phyloP scores from a whole-genome alignment of 2,113 vertebrate species.

The Lycocorax pyrrhopterus region DNA sequence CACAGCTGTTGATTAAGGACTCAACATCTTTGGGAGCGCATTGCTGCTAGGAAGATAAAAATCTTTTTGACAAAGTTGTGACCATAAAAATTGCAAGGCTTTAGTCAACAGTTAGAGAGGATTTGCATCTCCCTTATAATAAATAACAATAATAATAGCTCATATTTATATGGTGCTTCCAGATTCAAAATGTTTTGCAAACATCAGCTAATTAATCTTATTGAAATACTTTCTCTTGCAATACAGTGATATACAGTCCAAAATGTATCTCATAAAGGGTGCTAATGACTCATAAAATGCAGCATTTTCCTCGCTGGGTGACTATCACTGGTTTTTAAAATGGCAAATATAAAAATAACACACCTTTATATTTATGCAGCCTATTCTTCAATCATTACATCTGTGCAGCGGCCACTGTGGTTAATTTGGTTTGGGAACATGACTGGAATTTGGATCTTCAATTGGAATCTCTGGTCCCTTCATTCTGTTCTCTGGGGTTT shows the following conservation, averaged over 20 bases:
- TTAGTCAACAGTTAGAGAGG: slow-evolving; percentile 66
- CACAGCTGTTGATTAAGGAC: slow-evolving; percentile 78
- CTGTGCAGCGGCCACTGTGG: not conserved
- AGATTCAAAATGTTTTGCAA: slow-evolving; percentile 30
- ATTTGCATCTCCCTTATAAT: slow-evolving; percentile 60
- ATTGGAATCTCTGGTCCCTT: not conserved
- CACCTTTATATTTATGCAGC: slow-evolving; percentile 56
- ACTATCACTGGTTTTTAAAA: slow-evolving; percentile 32
- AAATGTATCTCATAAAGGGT: slow-evolving; percentile 53
- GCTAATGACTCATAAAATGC: slow-evolving; percentile 58
- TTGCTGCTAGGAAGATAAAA: slow-evolving; percentile 68
- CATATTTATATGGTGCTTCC: not conserved
- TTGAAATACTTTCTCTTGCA: slow-evolving; percentile 21
- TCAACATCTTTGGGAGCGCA: slow-evolving; percentile 63
- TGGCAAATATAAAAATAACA: slow-evolving; percentile 58
- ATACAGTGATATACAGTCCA: slow-evolving; percentile 13
- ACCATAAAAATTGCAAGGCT: slow-evolving; percentile 69
- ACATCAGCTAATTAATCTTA: slow-evolving; percentile 57
- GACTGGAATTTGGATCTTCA: not conserved
- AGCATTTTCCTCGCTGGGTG: slow-evolving; percentile 25
- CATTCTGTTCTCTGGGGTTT: not conserved
- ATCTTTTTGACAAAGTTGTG: slow-evolving; percentile 70
- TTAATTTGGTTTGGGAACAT: slow-evolving; percentile 9
- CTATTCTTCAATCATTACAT: slow-evolving; percentile 31
- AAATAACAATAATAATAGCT: slow-evolving; percentile 62